Evolutionary conservation across 2,888 invertebrate species (phyloP).

Genomic region (Hoplodrina ambigua): DNA sequence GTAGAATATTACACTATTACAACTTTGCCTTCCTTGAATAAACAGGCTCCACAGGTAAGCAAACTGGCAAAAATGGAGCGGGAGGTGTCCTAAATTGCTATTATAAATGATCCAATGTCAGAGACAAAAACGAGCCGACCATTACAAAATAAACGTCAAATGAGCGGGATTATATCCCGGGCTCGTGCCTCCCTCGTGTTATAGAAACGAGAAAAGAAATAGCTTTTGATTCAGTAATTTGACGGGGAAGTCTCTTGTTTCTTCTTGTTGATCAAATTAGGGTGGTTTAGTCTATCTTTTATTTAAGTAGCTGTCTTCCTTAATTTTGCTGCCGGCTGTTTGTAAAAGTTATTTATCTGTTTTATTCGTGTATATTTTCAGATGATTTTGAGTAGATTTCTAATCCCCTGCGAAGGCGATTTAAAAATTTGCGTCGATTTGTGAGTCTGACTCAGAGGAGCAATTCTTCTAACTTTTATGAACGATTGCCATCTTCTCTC

Average conservation of each 20-base stretch:
- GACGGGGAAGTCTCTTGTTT: slow-evolving; percentile 37
- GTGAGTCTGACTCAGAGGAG: too few species aligned
- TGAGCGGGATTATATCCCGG: slow-evolving; percentile 44
- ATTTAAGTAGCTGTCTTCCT: slow-evolving; percentile 8
- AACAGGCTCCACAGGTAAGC: slow-evolving; percentile 40
- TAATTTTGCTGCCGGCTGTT: slow-evolving; percentile 3
- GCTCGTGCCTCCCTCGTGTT: slow-evolving; percentile 36
- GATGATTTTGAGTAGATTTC: background rate
- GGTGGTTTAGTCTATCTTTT: slow-evolving; percentile 8
- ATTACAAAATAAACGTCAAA: slow-evolving; percentile 66
- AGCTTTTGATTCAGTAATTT: slow-evolving; percentile 50
- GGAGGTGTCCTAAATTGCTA: slow-evolving; percentile 48
- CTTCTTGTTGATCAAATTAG: slow-evolving; percentile 38
- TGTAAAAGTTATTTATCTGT: background rate
- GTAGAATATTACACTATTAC: slow-evolving; percentile 10
- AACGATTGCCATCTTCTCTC: too few species aligned
- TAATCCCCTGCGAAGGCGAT: too few species aligned
- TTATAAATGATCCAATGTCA: slow-evolving; percentile 61
- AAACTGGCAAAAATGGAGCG: slow-evolving; percentile 35
- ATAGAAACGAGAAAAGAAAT: slow-evolving; percentile 30
- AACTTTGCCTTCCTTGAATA: slow-evolving; percentile 26
- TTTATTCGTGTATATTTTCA: background rate
- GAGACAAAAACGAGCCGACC: slow-evolving; percentile 51
- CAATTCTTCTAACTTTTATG: too few species aligned
- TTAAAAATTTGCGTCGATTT: too few species aligned